These are phyloP conservation scores for Trachelipus rathkii DNA, from an alignment of 1,140 invertebrate species.

Conservation along the genomic window DNA sequence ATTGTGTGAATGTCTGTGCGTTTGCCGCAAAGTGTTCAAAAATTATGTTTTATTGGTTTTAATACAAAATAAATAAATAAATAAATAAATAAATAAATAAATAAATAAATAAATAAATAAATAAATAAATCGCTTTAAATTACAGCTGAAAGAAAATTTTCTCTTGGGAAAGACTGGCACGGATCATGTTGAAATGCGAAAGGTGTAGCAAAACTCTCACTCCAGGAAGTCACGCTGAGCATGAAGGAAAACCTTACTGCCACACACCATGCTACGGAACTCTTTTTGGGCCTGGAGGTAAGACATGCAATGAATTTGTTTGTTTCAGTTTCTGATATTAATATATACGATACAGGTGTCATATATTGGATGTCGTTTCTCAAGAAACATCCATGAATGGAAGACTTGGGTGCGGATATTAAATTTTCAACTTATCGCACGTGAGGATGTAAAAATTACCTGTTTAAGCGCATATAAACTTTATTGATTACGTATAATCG, in stretches of 20 bases:
- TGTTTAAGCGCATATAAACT: too few species aligned
- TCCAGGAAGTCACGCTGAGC: constrained; percentile 66
- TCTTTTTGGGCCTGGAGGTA: constrained; percentile 67
- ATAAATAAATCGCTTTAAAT: constrained; percentile 44
- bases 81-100: not conserved
- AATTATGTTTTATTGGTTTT: too few species aligned
- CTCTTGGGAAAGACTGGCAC: constrained; percentile 76
- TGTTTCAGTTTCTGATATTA: not conserved
- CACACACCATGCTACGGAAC: constrained; percentile 70
- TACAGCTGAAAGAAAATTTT: constrained; percentile 71
- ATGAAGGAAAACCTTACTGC: constrained; percentile 73
- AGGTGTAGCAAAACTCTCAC: constrained; percentile 74
- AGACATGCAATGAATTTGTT: constrained; percentile 21
- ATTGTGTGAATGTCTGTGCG: too few species aligned
- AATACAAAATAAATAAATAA: not conserved
- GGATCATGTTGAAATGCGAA: constrained; percentile 66
- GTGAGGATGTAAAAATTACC: too few species aligned
- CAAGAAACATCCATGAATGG: too few species aligned
- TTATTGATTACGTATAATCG: too few species aligned
- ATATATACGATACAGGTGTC: too few species aligned
- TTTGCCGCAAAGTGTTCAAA: too few species aligned
- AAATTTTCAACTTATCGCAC: too few species aligned
- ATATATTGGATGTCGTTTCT: too few species aligned
- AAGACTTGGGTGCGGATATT: too few species aligned
- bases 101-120: not conserved